phyloP scores from a whole-genome alignment of 2,797 vertebrate species.

The Threskiornis aethiopicus region DNA sequence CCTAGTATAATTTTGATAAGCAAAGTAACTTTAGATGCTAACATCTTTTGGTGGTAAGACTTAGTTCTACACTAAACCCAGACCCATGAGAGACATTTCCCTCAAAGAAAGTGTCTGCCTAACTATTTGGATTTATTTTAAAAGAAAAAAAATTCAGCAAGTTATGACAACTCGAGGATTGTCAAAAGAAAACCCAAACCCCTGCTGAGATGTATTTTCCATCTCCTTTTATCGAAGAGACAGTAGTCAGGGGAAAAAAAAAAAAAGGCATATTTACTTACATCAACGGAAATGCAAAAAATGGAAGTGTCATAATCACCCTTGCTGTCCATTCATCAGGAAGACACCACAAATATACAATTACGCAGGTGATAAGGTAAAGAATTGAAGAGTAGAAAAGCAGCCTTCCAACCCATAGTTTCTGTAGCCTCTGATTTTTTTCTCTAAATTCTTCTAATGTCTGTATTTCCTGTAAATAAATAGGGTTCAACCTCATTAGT shows the following conservation, averaged over 20 bases:
- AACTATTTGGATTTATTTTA: not conserved
- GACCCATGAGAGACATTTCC: not conserved
- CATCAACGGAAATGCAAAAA: constrained; percentile 92
- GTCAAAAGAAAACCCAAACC: constrained; percentile 24
- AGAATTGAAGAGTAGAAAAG: constrained; percentile 89
- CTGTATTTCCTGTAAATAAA: constrained; percentile 86
- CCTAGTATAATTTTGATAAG: not conserved
- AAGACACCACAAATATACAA: constrained; percentile 94
- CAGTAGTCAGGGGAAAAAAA: not conserved
- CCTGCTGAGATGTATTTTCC: constrained; percentile 29
- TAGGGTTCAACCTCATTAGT: not conserved
- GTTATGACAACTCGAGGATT: constrained; percentile 14
- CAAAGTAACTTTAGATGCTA: not conserved
- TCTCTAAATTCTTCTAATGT: constrained; percentile 90
- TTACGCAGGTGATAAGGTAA: constrained; percentile 84
- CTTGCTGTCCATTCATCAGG: constrained; percentile 89
- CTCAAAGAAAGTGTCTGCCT: not conserved
- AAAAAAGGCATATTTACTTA: constrained; percentile 79
- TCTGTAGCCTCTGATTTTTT: constrained; percentile 92
- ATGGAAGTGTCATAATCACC: constrained; percentile 86
- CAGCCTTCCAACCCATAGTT: constrained; percentile 90
- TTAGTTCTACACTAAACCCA: not conserved
- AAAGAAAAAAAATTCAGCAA: constrained; percentile 3
- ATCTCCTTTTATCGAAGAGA: not conserved
- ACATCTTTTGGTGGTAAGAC: not conserved